A percentile compares a stretch with the other conserved stretches of the same genome.
These are phyloP conservation scores for Xyrichtys novacula DNA, from an alignment of 2,797 vertebrate species.

Conservation along the genomic window DNA sequence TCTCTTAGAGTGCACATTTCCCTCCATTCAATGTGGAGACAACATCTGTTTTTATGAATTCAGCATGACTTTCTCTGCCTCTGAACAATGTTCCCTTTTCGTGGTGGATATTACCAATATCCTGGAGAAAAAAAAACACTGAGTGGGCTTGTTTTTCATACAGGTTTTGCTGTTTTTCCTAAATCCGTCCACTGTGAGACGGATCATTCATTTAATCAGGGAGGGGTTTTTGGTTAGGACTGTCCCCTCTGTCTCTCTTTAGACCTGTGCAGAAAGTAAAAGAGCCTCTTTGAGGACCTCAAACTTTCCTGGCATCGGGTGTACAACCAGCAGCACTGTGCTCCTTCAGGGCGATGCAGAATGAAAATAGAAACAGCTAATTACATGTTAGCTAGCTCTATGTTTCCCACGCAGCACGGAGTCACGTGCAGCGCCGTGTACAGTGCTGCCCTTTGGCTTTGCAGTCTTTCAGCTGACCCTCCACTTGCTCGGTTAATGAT, in stretches of 20 bases:
- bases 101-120: conserved; percentile 35
- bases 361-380: conserved; percentile 84
- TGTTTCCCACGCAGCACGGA: conserved; percentile 65
- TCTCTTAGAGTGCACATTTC: conserved; percentile 15
- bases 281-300: conserved; percentile 53
- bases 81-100: conserved; percentile 13
- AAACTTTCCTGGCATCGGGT: conserved; percentile 77
- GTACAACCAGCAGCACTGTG: conserved; percentile 60
- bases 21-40: conserved; percentile 38
- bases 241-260: conserved; percentile 31
- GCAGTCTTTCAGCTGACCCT: conserved; percentile 43
- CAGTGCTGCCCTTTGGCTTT: conserved; percentile 52
- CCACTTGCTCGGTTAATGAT: conserved; percentile 55
- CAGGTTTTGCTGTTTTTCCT: conserved; percentile 25
- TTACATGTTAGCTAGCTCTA: conserved; percentile 75
- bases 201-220: conserved; percentile 35
- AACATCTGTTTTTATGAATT: conserved; percentile 54
- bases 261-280: conserved; percentile 41
- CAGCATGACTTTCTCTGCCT: conserved; percentile 13
- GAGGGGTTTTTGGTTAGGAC: conserved; percentile 35
- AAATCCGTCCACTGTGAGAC: conserved; percentile 21
- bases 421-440: conserved; percentile 62
- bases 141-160: conserved; percentile 27
- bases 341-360: conserved; percentile 60
- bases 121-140: conserved; percentile 2